Evolutionary conservation across 2,888 invertebrate genomes (phyloP).

Genomic region (Idaea dimidiata): DNA sequence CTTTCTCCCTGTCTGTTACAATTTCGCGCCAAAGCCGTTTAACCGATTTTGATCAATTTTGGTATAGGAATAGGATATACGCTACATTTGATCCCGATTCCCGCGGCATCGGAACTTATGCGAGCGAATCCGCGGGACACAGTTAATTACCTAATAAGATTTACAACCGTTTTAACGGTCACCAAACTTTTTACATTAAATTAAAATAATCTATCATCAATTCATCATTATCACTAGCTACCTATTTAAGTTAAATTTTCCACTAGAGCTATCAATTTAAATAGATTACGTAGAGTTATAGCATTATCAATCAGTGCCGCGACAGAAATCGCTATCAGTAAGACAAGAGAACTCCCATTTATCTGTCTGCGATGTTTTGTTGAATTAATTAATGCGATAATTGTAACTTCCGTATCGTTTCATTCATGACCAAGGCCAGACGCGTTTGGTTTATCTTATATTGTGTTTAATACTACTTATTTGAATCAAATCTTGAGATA

Average conservation of each 20-base stretch:
- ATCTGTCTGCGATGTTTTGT: not conserved
- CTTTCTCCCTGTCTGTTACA: too few relatives aligned
- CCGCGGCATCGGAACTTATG: too few relatives aligned
- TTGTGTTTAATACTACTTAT: not conserved
- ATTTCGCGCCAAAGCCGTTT: too few relatives aligned
- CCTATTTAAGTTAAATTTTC: not conserved
- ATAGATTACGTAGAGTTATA: not conserved
- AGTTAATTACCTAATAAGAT: too few relatives aligned
- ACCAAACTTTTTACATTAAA: too few relatives aligned
- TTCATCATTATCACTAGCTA: too few relatives aligned
- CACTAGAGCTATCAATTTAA: not conserved
- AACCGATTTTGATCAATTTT: too few relatives aligned
- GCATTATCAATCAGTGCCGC: not conserved
- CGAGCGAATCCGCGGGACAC: too few relatives aligned
- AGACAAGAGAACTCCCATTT: not conserved
- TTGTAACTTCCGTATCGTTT: not conserved
- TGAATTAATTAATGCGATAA: not conserved
- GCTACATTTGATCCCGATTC: too few relatives aligned
- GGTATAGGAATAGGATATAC: too few relatives aligned
- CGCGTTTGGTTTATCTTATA: conserved; percentile 4
- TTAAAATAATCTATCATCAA: too few relatives aligned
- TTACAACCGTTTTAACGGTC: too few relatives aligned
- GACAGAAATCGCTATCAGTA: not conserved
- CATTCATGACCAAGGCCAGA: not conserved
- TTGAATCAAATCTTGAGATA: not conserved